A percentile compares a stretch with the other conserved stretches of the same genome.
These are phyloP conservation scores for Bradypodion pumilum DNA, from an alignment of 2,797 vertebrate genomes.

Conservation along the genomic window DNA sequence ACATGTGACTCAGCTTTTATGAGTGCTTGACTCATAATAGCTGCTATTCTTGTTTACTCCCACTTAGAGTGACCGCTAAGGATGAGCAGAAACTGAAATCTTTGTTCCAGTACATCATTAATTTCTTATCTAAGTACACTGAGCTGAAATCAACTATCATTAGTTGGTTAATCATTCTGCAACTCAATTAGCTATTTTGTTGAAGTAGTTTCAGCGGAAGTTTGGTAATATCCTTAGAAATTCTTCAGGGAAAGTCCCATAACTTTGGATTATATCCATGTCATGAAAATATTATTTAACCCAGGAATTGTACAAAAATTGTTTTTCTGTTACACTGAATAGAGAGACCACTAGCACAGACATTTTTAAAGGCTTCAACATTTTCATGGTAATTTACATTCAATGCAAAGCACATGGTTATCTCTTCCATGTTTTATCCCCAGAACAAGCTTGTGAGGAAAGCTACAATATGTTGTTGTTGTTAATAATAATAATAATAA, in stretches of 20 bases:
- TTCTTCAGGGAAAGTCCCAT: conserved; percentile 4
- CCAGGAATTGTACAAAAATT: background rate
- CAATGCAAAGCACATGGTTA: background rate
- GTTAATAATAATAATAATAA: too few relatives aligned
- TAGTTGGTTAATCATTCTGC: conserved; percentile 24
- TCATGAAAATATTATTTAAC: background rate
- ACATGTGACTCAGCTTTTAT: conserved; percentile 50
- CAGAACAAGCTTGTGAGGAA: background rate
- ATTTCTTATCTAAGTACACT: conserved; percentile 44
- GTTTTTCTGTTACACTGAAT: background rate
- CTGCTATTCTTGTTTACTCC: conserved; percentile 41
- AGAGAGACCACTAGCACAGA: background rate
- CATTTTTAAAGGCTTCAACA: background rate
- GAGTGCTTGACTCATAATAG: conserved; percentile 43
- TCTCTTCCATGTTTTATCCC: background rate
- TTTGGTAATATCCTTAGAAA: conserved; percentile 28
- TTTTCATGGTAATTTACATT: background rate
- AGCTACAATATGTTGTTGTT: too few relatives aligned
- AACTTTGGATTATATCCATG: background rate
- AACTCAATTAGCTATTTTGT: conserved; percentile 37
- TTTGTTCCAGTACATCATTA: conserved; percentile 24
- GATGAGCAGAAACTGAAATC: background rate
- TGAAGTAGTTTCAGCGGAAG: conserved; percentile 42
- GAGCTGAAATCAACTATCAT: conserved; percentile 25
- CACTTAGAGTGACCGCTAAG: conserved; percentile 7